A percentile compares a stretch with the other conserved stretches of the same genome.
Evolutionary conservation across 1,140 invertebrate species (phyloP).

Genomic region (Macrosteles quadrilineatus): DNA sequence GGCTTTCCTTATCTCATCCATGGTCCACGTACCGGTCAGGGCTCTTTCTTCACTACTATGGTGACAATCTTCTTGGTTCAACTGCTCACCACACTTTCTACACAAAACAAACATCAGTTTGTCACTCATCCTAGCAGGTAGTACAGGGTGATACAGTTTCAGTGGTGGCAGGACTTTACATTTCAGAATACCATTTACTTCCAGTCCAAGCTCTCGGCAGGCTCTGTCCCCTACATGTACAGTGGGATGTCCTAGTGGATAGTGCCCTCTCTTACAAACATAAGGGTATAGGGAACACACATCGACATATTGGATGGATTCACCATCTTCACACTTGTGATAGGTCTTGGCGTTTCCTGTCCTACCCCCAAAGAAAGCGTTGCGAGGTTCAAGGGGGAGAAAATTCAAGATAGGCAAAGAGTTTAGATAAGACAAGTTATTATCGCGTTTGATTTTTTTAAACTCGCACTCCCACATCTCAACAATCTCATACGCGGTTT

Average conservation of each 20-base stretch:
- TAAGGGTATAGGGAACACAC: too few species aligned
- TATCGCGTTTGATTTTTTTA: too few species aligned
- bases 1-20: too few species aligned
- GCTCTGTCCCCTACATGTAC: not conserved
- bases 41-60: too few species aligned
- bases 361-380: not conserved
- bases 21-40: too few species aligned
- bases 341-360: too few species aligned
- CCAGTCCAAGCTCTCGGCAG: not conserved
- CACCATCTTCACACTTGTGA: slow-evolving; percentile 1
- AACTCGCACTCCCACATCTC: slow-evolving; percentile 20
- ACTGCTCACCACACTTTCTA: too few species aligned
- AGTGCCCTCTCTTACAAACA: too few species aligned
- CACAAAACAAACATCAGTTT: too few species aligned
- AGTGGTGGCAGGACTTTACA: not conserved
- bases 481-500: not conserved
- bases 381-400: not conserved
- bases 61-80: too few species aligned
- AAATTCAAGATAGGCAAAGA: not conserved
- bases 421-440: not conserved
- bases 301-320: not conserved
- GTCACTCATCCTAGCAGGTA: too few species aligned
- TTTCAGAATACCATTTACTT: too few species aligned
- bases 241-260: not conserved
- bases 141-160: not conserved